Evolutionary conservation across 2,797 vertebrate genomes (phyloP).

Genomic region (Myiothlypis chrysogaster): DNA sequence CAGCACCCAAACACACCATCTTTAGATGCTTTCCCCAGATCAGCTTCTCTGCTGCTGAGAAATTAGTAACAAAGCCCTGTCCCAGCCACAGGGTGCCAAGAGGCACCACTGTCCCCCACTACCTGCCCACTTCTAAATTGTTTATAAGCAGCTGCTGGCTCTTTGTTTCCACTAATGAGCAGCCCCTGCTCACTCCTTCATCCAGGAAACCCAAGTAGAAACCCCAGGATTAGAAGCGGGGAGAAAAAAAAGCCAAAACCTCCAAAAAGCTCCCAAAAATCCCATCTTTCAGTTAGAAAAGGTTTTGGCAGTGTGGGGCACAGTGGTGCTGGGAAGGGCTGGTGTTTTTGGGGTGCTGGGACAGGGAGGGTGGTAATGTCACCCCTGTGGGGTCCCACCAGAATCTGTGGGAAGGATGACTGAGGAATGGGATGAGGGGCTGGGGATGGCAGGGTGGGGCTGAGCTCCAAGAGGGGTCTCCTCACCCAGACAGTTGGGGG

Average conservation of each 20-base stretch:
- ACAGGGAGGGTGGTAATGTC: background rate
- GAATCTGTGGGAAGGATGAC: background rate
- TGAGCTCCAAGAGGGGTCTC: background rate
- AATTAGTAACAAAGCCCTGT: background rate
- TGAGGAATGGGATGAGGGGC: background rate
- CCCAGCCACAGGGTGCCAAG: background rate
- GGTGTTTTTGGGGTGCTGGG: background rate
- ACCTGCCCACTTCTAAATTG: background rate
- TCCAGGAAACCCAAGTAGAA: background rate
- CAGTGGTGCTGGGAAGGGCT: fast-evolving
- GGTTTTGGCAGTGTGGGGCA: background rate
- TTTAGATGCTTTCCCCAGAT: background rate
- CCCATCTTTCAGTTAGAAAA: background rate
- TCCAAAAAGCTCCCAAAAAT: fast-evolving
- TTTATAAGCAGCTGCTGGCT: background rate
- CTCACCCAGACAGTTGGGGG: fast-evolving
- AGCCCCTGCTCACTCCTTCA: background rate
- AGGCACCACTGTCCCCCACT: background rate
- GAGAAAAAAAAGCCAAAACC: background rate
- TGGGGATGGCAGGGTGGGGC: background rate
- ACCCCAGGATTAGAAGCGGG: fast-evolving
- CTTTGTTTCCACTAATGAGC: background rate
- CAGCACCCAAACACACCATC: fast-evolving
- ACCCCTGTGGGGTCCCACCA: fast-evolving
- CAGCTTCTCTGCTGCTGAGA: background rate